Percentiles rank a stretch among this genome's conserved stretches.
These are phyloP conservation scores for Galerucella pusilla DNA, from an alignment of 2,888 invertebrate species.

Conservation along the genomic window DNA sequence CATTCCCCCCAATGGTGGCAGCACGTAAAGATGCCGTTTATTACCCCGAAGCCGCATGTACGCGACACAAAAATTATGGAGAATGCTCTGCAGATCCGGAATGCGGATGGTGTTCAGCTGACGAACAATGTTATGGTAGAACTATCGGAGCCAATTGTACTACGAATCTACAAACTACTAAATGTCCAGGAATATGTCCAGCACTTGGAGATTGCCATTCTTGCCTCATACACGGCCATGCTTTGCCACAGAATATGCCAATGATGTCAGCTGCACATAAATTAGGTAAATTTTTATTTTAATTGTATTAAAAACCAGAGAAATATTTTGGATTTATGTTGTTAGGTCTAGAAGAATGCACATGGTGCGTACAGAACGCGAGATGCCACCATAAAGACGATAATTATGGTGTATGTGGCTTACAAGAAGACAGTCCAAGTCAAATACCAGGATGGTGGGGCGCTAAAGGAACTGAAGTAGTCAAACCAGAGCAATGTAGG, in stretches of 20 bases:
- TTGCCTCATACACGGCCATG: conserved; percentile 84
- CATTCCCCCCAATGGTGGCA: conserved; percentile 85
- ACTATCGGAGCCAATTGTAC: conserved; percentile 90
- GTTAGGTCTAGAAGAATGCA: conserved; percentile 76
- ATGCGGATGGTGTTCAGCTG: conserved; percentile 91
- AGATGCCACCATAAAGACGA: conserved; percentile 88
- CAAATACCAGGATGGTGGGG: conserved; percentile 94
- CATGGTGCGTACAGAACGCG: conserved; percentile 95
- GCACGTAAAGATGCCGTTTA: conserved; percentile 70
- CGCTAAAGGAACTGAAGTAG: conserved; percentile 74
- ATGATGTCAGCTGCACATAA: conserved; percentile 79
- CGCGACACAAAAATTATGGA: conserved; percentile 77
- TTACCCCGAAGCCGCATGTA: conserved; percentile 83
- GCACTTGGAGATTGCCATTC: conserved; percentile 90
- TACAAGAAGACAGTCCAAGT: conserved; percentile 81
- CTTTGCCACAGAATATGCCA: conserved; percentile 60
- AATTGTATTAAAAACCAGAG: not conserved
- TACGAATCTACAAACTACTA: conserved; percentile 87
- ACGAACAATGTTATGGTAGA: conserved; percentile 80
- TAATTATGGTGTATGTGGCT: conserved; percentile 84
- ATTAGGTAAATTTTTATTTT: conserved; percentile 65
- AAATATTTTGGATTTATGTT: not conserved
- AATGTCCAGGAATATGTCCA: conserved; percentile 89
- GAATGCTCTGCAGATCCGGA: conserved; percentile 91
- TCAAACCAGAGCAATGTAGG: conserved; percentile 79